phyloP scores from a whole-genome alignment of 2,888 invertebrate species.

The Idaea biselata region DNA sequence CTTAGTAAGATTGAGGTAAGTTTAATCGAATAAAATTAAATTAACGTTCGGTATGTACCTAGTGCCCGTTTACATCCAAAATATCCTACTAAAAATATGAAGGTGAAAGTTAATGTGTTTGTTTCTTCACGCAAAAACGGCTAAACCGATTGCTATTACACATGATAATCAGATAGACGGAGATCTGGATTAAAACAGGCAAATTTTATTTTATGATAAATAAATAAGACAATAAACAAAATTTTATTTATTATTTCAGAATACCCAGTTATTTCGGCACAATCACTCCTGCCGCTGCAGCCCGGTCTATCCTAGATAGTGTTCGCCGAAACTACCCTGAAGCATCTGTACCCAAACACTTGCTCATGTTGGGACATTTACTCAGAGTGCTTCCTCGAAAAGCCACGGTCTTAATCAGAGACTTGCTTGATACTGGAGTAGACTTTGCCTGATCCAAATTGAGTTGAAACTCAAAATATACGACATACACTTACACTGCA shows the following conservation, averaged over 20 bases:
- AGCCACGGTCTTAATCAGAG: constrained; percentile 81
- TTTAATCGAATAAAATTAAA: constrained; percentile 7
- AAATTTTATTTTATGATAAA: no score
- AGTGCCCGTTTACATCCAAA: no score
- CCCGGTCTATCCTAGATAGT: constrained; percentile 80
- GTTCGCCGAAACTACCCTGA: constrained; percentile 82
- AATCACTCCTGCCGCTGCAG: constrained; percentile 80
- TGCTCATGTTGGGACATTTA: constrained; percentile 80
- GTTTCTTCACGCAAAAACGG: no score
- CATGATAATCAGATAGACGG: no score
- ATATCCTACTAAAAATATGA: no score
- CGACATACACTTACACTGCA: no score
- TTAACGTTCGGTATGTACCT: no score
- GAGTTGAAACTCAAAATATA: no score
- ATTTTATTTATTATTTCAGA: constrained; percentile 50
- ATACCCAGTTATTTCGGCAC: constrained; percentile 85
- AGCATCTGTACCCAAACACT: constrained; percentile 82
- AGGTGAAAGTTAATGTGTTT: no score
- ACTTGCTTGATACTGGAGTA: constrained; percentile 83
- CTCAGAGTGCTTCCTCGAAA: constrained; percentile 81
- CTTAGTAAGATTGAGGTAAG: constrained; percentile 75
- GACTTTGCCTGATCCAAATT: constrained; percentile 70
- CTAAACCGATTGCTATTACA: no score
- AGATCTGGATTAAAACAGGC: no score
- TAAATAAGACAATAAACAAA: constrained; percentile 4